phyloP scores from a whole-genome alignment of 2,888 invertebrate species.

The Candidula unifasciata region DNA sequence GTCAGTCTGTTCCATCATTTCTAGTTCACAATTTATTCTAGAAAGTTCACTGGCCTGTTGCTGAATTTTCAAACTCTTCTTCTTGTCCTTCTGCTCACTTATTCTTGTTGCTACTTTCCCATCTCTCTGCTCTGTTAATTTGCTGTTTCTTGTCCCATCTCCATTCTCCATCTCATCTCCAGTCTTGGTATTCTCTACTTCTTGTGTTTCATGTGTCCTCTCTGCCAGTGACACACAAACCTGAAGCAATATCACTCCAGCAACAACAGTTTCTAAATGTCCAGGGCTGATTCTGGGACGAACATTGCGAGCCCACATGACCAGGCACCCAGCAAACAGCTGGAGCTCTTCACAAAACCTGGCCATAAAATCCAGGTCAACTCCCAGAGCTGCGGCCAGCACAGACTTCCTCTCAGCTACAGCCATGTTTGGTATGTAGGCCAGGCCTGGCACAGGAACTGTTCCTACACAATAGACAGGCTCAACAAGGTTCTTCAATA shows the following conservation, averaged over 20 bases:
- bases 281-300: conserved; percentile 45
- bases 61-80: neutral
- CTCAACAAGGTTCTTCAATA: conserved; percentile 59
- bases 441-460: conserved; percentile 57
- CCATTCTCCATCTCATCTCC: neutral
- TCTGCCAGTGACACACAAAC: neutral
- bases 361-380: conserved; percentile 20
- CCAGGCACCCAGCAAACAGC: conserved; percentile 49
- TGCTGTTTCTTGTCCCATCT: neutral
- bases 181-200: neutral
- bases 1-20: neutral
- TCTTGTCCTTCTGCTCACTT: neutral
- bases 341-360: conserved; percentile 48
- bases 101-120: neutral
- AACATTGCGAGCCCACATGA: conserved; percentile 52
- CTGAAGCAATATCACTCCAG: conserved; percentile 55
- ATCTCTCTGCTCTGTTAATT: neutral
- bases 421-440: conserved; percentile 45
- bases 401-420: conserved; percentile 42
- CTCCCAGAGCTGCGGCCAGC: conserved; percentile 35
- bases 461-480: conserved; percentile 53
- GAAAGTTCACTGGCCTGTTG: neutral
- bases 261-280: conserved; percentile 57
- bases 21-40: neutral
- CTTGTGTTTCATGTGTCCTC: neutral